Conservation (phyloP, 2,888 invertebrate genomes). For the Rotaria macrura region DNA sequence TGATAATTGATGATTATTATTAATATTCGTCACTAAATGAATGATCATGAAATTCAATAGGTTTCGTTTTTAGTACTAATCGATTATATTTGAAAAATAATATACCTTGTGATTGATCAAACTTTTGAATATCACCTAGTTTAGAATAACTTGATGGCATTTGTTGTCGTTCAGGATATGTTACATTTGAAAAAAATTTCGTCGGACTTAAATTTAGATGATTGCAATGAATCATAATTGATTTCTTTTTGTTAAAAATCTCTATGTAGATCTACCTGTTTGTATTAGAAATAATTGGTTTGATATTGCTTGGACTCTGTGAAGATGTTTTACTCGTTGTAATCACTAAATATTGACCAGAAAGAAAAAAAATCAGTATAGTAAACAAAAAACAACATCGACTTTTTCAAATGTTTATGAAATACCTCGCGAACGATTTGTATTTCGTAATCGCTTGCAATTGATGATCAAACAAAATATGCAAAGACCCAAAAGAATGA, state of each 20-base stretch:
- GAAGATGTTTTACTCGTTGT: not conserved
- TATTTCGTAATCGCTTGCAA: not conserved
- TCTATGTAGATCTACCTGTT: not conserved
- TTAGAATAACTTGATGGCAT: not conserved
- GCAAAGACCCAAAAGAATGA: not conserved
- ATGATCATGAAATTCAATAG: too few species aligned
- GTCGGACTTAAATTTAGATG: not conserved
- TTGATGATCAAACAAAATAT: not conserved
- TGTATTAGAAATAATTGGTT: not conserved
- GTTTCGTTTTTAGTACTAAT: not conserved
- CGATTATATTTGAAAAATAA: not conserved
- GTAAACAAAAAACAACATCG: too few species aligned
- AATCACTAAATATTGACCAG: not conserved
- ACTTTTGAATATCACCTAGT: not conserved
- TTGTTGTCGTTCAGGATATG: slow-evolving; percentile 3
- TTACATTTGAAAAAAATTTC: not conserved
- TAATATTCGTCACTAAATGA: too few species aligned
- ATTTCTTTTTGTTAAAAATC: not conserved
- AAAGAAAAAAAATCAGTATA: not conserved
- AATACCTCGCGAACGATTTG: not conserved
- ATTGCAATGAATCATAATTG: not conserved
- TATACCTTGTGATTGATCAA: not conserved
- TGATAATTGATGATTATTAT: not conserved
- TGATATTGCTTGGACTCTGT: not conserved
- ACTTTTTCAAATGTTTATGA: not conserved